Base-by-base conservation (phyloP, 2,797 vertebrate genomes). In the Sus cebifrons region DNA sequence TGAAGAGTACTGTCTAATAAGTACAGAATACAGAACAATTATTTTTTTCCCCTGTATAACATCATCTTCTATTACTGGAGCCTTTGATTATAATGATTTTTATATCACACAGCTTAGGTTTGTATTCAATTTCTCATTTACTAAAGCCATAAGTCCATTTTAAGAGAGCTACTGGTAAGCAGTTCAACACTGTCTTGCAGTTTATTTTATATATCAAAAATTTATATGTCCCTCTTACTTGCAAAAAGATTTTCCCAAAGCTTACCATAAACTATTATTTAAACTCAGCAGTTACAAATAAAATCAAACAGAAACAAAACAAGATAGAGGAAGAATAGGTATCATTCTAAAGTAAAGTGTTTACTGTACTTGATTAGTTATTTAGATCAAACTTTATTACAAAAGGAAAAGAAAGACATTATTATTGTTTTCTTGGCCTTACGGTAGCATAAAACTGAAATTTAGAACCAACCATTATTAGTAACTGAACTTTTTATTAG, bases 241-340 rank as follows among this genome's bases (percentile, higher is more conserved):
- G 54, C 15, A 89, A 90, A 91, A 89, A 32, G 0, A 29, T 75
- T 93, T 95, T 86, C 12, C 17, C 8, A 78, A 70, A 60, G 56
- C 18, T 89, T 86, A 58, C 21, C 7, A 60, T 75, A 83, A 84
- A 86, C 91, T 82, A 65, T 87, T 87, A 84, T 94, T 91, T 94
- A 94, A 71, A 93, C n/a, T 40, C 15, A 70, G 4, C 13, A 89
- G 27, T 79, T 91, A 56, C 73, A 70, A 81, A 85, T 65, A 15
- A 82, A 74, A 18, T 75, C 20, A 79, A 75, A 79, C 83, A 78
- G 68, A 32, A 90, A 77, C 7, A 78, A 82, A 90, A 82, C 2
- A 85, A 84, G 13, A 52, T 15, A 97, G 36, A 89, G 21, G 49
- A 94, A 87, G 21, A 90, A 86, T 29, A 87, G 15, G 6, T 40